Evolutionary conservation across 2,113 vertebrate genomes (phyloP).

Genomic region (Okapia johnstoni): DNA sequence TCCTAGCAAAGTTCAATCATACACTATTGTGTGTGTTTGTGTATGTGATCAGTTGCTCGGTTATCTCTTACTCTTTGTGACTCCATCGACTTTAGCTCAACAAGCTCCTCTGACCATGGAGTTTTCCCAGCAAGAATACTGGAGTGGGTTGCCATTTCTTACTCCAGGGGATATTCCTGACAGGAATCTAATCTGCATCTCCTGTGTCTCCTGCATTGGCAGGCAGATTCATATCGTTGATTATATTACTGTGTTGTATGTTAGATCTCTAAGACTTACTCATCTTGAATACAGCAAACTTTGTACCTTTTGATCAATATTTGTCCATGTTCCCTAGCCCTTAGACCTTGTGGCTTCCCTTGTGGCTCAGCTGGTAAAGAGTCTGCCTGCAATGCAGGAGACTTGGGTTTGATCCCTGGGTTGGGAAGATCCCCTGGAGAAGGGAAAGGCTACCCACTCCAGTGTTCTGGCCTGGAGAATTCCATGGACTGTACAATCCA

Average conservation of each 20-base stretch:
- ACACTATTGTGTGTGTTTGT: too few relatives aligned
- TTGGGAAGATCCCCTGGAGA: too few relatives aligned
- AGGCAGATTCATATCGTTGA: background rate
- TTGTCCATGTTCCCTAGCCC: background rate
- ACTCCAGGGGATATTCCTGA: background rate
- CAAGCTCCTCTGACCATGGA: background rate
- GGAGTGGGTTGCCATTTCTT: background rate
- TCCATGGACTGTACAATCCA: too few relatives aligned
- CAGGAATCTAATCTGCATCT: background rate
- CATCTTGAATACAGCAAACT: background rate
- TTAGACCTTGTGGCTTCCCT: too few relatives aligned
- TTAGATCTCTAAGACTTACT: background rate
- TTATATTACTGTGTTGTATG: background rate
- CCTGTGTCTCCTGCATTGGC: background rate
- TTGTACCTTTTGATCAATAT: background rate
- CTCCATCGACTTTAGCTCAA: background rate
- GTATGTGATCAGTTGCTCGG: background rate
- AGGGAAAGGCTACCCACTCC: too few relatives aligned
- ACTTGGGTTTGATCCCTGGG: too few relatives aligned
- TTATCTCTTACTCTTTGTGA: background rate
- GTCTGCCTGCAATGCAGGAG: background rate
- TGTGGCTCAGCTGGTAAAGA: background rate
- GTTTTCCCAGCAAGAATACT: background rate
- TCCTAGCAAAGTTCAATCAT: background rate
- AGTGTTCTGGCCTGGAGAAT: too few relatives aligned